Evolutionary conservation across 1,140 invertebrate genomes (phyloP), one percentile per base, ranked within the genome.

Genomic region (Drosophila carrolli): DNA sequence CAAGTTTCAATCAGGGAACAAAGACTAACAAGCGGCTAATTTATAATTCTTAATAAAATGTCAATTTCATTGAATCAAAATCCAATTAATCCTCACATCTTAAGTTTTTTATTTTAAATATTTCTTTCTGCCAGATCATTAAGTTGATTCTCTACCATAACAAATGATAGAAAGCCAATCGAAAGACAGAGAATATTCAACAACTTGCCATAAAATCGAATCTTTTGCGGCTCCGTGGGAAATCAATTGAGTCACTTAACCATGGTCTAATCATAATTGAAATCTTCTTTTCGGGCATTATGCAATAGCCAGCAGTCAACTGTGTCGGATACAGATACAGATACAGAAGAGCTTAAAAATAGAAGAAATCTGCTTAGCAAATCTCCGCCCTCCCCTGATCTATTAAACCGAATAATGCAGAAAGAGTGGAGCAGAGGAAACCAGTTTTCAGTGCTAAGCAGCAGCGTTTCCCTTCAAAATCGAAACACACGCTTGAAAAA

Each of bases 231-330:
- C 19, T 72, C 44, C 44, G 68, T 72, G 68, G 66, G 66, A 72
- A 72, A 71, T 72, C 68, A 58, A 72, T 72, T 38, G 68, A 72
- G 53, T 41, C 66, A 72, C 68, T 71, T 48, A 71, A 58, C 68
- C 68, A 71, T 71, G 68, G 65, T 14, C 66, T 71, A 71, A 71
- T 72, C 68, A 72, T 72, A 72, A 72, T 71, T 48, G 66, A 71
- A 72, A 71, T 72, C 67, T 71, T 71, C 65, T 71, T 58, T 57
- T 70, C 43, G 44, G 53, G 16, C 66, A 71, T 71, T 71, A 58
- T 71, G 67, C 67, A 72, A 72, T 71, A 29, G 43, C 29, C 53
- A 53, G 11, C 68, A 71, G 53, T 72, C 68, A 71, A 58, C 66
- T 72, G 68, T 71, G 37, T 58, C 65, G 50, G 43, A 57, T 57